phyloP scores from a whole-genome alignment of 2,113 vertebrate genomes.

The Trogon surrucura region DNA sequence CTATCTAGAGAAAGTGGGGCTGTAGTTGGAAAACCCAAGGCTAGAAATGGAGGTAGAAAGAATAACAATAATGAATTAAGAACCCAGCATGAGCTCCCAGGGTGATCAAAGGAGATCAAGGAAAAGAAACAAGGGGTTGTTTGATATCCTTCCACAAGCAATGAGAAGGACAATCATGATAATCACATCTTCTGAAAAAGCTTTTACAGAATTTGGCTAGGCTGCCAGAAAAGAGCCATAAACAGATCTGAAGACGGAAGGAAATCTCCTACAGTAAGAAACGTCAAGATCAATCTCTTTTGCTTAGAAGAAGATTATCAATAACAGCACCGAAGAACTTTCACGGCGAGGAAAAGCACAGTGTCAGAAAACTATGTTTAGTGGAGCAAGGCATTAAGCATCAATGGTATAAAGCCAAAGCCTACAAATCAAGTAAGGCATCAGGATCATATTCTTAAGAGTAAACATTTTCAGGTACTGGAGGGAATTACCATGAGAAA shows the following conservation, averaged over 20 bases:
- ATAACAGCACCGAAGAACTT: background rate
- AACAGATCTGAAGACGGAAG: background rate
- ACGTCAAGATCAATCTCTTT: background rate
- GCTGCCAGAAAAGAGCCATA: background rate
- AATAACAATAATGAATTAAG: background rate
- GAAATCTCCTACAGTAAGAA: background rate
- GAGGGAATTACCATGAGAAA: background rate
- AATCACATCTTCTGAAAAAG: background rate
- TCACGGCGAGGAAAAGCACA: background rate
- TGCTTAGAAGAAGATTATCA: background rate
- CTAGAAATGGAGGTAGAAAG: background rate
- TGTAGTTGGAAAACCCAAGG: background rate
- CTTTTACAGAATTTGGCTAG: background rate
- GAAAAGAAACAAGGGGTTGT: background rate
- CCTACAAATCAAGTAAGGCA: background rate
- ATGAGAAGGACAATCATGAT: background rate
- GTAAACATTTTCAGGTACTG: background rate
- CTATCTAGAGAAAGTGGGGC: background rate
- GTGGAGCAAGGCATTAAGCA: background rate
- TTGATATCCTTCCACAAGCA: background rate
- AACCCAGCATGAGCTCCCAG: background rate
- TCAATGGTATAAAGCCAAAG: background rate
- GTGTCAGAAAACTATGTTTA: background rate
- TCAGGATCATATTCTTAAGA: background rate
- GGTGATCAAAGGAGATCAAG: background rate